Conservation (phyloP, 2,113 vertebrate genomes). For the Seriola aureovittata region DNA sequence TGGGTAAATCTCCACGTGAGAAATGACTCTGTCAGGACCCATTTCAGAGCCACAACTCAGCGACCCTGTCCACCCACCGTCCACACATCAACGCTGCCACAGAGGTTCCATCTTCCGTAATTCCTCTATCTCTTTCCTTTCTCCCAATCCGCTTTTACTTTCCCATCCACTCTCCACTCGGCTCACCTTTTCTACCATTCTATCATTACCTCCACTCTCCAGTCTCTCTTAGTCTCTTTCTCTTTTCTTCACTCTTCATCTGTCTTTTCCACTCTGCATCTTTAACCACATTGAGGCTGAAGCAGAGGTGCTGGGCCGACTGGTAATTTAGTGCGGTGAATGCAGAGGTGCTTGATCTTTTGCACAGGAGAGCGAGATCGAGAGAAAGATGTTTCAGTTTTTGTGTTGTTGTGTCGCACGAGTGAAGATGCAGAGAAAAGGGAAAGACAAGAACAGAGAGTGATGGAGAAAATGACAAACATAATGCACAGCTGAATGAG, state of each 20-base stretch:
- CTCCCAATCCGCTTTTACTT: slow-evolving; percentile 15
- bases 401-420: not conserved
- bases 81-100: slow-evolving; percentile 67
- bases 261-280: slow-evolving; percentile 45
- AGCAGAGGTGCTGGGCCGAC: slow-evolving; percentile 19
- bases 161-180: slow-evolving; percentile 25
- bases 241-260: slow-evolving; percentile 31
- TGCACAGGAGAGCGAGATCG: not conserved
- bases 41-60: slow-evolving; percentile 80
- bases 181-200: slow-evolving; percentile 20
- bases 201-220: slow-evolving; percentile 56
- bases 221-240: slow-evolving; percentile 13
- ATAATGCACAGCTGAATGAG: not conserved
- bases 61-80: slow-evolving; percentile 72
- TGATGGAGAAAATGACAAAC: not conserved
- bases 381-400: not conserved
- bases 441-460: not conserved
- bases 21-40: slow-evolving; percentile 82
- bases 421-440: not conserved
- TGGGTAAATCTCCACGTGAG: slow-evolving; percentile 79
- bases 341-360: slow-evolving; percentile 24
- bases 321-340: slow-evolving; percentile 19
- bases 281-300: slow-evolving; percentile 26
- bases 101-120: slow-evolving; percentile 43
- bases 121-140: slow-evolving; percentile 44